Percentiles rank a stretch among this genome's conserved stretches.
Conservation (phyloP, 2,113 vertebrate species). For the Leucosticte australis region DNA sequence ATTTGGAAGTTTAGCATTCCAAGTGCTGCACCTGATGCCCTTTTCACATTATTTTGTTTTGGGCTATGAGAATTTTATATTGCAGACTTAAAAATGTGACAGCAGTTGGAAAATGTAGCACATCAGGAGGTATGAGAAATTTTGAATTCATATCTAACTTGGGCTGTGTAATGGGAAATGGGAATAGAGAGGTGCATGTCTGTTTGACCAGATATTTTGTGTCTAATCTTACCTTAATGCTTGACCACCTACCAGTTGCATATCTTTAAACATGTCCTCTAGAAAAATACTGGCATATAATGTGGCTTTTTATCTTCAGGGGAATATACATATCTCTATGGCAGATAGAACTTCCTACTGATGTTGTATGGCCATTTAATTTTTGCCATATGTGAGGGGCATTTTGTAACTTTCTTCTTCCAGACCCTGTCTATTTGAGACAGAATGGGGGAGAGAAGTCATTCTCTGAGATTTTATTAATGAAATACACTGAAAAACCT, state of each 20-base stretch:
- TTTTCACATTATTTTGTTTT: background rate
- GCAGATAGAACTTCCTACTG: background rate
- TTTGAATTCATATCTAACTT: background rate
- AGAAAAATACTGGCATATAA: background rate
- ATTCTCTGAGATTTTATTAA: background rate
- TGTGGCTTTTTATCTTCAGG: background rate
- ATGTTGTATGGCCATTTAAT: background rate
- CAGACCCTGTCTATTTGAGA: background rate
- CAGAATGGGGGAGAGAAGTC: background rate
- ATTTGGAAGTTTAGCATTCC: background rate
- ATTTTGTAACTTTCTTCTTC: background rate
- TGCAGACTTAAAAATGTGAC: background rate
- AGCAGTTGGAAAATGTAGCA: background rate
- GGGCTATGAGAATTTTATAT: background rate
- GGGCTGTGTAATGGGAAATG: background rate
- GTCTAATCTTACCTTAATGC: background rate
- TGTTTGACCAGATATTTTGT: background rate
- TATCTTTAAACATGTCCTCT: background rate
- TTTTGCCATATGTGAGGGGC: background rate
- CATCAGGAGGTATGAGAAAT: background rate
- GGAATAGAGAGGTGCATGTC: fast-evolving
- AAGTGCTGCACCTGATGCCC: background rate
- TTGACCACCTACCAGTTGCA: background rate
- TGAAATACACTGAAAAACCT: background rate
- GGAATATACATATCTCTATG: background rate